A percentile compares a stretch with the other conserved stretches of the same genome.
These are phyloP conservation scores for Drosophila simulans DNA, from an alignment of 1,140 invertebrate species.

Conservation along the genomic window DNA sequence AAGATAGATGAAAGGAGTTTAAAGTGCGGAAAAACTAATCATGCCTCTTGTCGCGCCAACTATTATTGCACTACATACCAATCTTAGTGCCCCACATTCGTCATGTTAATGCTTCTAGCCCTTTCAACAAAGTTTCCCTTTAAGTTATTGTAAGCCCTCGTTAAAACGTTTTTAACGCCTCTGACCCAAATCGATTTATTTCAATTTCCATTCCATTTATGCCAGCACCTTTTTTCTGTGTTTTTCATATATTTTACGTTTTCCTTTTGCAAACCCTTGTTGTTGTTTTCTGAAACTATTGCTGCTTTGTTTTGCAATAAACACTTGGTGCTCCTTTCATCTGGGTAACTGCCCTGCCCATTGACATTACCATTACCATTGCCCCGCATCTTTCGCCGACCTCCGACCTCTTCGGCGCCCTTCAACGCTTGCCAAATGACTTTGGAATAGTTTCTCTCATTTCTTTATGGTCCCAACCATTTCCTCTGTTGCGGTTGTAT, in stretches of 20 bases:
- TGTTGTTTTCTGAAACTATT: slow-evolving; percentile 15
- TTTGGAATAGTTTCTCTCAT: slow-evolving; percentile 48
- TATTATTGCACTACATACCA: neutral
- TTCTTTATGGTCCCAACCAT: slow-evolving; percentile 27
- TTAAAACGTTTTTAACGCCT: neutral
- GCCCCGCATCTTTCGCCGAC: neutral
- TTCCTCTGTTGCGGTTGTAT: slow-evolving; percentile 1
- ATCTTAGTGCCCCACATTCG: neutral
- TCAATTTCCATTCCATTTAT: slow-evolving; percentile 13
- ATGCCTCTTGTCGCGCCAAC: neutral
- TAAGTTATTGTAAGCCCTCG: neutral
- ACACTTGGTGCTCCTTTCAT: slow-evolving; percentile 38
- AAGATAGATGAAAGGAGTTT: neutral
- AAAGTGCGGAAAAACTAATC: slow-evolving; percentile 3
- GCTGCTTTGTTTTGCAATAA: slow-evolving; percentile 42
- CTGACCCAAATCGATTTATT: slow-evolving; percentile 11
- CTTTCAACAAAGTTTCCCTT: too few relatives aligned
- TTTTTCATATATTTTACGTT: slow-evolving; percentile 7
- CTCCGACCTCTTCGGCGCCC: slow-evolving; percentile 7
- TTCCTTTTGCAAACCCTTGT: slow-evolving; percentile 7
- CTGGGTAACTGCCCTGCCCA: slow-evolving; percentile 22
- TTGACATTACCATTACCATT: slow-evolving; percentile 37
- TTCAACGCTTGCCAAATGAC: slow-evolving; percentile 42
- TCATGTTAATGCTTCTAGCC: too few relatives aligned
- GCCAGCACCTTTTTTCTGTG: neutral